These are phyloP conservation scores for Taenioides sp. DNA, from an alignment of 2,797 vertebrate species.

Conservation along the genomic window DNA sequence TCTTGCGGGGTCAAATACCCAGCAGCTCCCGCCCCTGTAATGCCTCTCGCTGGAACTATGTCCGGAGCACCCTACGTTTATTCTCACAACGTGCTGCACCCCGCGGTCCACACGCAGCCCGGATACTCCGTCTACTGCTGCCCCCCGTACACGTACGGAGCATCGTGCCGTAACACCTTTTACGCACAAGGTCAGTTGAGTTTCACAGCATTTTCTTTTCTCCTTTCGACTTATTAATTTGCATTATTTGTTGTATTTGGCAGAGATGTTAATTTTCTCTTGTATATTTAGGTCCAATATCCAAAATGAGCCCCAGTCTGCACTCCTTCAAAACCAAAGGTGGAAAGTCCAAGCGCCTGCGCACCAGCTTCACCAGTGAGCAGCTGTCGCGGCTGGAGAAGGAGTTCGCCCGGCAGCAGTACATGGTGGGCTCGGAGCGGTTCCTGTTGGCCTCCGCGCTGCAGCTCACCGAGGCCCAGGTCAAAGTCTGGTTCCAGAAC, in stretches of 20 bases:
- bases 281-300: slow-evolving; percentile 54
- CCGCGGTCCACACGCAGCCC: slow-evolving; percentile 55
- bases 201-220: background rate
- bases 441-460: slow-evolving; percentile 82
- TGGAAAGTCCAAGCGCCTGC: slow-evolving; percentile 81
- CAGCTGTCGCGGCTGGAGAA: slow-evolving; percentile 85
- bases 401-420: slow-evolving; percentile 85
- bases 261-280: slow-evolving; percentile 1
- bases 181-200: slow-evolving; percentile 75
- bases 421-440: slow-evolving; percentile 85
- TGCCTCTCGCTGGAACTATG: slow-evolving; percentile 50
- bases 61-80: slow-evolving; percentile 52
- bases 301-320: slow-evolving; percentile 61
- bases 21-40: slow-evolving; percentile 22
- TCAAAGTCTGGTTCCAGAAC: slow-evolving; percentile 89
- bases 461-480: slow-evolving; percentile 83
- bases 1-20: slow-evolving; percentile 50
- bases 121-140: slow-evolving; percentile 76
- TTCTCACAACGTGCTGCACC: slow-evolving; percentile 57
- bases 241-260: background rate
- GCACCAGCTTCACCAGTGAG: slow-evolving; percentile 85
- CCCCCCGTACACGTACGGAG: slow-evolving; percentile 67
- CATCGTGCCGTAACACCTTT: slow-evolving; percentile 66
- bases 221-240: background rate
- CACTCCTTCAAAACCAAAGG: slow-evolving; percentile 73